phyloP scores from a whole-genome alignment of 30 jellyfish, hydroid and myxozoan species.

The Aurelia sp. region DNA sequence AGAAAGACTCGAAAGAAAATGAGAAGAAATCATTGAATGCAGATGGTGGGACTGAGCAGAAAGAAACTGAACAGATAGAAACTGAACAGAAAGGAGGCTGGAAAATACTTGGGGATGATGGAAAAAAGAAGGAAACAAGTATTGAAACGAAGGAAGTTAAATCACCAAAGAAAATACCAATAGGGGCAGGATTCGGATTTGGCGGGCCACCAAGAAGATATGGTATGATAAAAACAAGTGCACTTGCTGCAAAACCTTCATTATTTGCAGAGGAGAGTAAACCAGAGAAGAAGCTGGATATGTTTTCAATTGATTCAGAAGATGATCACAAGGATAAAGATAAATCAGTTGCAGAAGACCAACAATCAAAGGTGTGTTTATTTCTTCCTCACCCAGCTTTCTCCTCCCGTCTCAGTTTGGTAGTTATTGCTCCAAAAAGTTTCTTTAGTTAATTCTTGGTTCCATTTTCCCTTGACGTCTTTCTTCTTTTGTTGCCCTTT shows the following conservation, averaged over 20 bases:
- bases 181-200: conserved; percentile 58
- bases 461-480: too few species aligned
- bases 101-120: conserved; percentile 29
- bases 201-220: conserved; percentile 18
- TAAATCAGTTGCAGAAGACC: too few species aligned
- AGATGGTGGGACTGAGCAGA: not conserved
- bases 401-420: too few species aligned
- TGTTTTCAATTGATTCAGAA: conserved; percentile 63
- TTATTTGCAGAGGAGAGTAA: conserved; percentile 55
- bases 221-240: conserved; percentile 33
- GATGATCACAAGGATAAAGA: not conserved
- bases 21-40: not conserved
- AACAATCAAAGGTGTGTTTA: too few species aligned
- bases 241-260: conserved; percentile 65
- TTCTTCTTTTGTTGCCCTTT: too few species aligned
- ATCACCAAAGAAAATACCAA: conserved; percentile 3
- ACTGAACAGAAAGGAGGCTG: conserved; percentile 51
- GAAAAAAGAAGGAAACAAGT: not conserved
- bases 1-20: not conserved
- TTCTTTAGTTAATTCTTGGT: too few species aligned
- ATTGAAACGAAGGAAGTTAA: not conserved
- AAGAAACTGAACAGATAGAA: conserved; percentile 2
- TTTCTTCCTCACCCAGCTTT: too few species aligned
- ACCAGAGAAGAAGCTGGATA: conserved; percentile 61
- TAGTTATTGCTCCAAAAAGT: too few species aligned